phyloP scores from a whole-genome alignment of 2,113 vertebrate species.

The Rhipidura dahli region DNA sequence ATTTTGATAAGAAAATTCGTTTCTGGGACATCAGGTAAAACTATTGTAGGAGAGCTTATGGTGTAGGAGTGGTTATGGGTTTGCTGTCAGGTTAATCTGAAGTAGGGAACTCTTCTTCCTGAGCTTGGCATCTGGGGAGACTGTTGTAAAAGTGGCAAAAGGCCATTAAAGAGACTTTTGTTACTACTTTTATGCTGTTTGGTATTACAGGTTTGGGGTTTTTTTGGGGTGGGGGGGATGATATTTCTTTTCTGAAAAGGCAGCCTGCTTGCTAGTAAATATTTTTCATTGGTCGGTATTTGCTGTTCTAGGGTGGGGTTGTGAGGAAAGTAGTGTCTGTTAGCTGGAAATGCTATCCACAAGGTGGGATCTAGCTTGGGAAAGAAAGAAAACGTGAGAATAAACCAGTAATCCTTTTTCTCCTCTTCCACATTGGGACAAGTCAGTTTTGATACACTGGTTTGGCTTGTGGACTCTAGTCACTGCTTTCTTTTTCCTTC shows the following conservation, averaged over 20 bases:
- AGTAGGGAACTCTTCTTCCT: neutral
- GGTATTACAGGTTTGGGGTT: neutral
- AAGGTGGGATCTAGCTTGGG: neutral
- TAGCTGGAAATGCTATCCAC: neutral
- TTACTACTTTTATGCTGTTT: neutral
- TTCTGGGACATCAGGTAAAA: constrained; percentile 98
- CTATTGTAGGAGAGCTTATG: neutral
- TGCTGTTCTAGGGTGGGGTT: neutral
- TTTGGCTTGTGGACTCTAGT: neutral
- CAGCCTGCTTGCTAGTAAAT: neutral
- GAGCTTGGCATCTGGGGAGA: neutral
- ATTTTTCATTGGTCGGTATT: neutral
- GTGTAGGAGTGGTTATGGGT: neutral
- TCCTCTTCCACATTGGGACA: neutral
- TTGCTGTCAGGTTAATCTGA: neutral
- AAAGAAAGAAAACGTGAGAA: neutral
- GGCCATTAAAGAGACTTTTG: neutral
- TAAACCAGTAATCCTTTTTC: neutral
- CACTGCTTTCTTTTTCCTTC: neutral
- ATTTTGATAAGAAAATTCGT: constrained; percentile 98
- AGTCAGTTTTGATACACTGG: neutral
- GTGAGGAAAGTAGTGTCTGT: neutral
- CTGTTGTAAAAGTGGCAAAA: neutral
- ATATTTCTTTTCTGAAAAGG: neutral
- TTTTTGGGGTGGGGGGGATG: neutral